These are phyloP conservation scores for Pipistrellus nathusii DNA, from an alignment of 2,797 vertebrate species.

Conservation along the genomic window DNA sequence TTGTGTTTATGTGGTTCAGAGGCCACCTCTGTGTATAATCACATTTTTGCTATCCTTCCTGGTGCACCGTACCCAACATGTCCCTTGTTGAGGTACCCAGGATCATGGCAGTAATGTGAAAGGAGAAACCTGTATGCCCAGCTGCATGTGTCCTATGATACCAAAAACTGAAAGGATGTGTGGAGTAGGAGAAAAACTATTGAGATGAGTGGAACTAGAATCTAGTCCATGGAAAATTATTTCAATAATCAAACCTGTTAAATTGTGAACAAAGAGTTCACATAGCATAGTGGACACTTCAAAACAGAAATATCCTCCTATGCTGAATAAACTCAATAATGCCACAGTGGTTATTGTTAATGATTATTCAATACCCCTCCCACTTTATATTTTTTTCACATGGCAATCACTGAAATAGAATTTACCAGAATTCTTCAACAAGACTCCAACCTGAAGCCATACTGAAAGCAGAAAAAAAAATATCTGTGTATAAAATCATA, in stretches of 20 bases:
- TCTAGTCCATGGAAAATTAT: background rate
- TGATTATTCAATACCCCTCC: background rate
- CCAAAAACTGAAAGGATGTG: background rate
- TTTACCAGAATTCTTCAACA: background rate
- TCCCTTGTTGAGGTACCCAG: background rate
- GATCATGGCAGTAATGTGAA: background rate
- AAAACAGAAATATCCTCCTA: background rate
- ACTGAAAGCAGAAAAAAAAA: background rate
- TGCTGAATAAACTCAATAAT: background rate
- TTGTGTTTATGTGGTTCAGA: background rate
- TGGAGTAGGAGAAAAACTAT: background rate
- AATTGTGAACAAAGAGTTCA: background rate
- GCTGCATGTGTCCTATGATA: background rate
- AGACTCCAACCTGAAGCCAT: background rate
- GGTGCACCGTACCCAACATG: fast-evolving
- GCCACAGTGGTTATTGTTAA: background rate
- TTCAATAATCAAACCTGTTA: background rate
- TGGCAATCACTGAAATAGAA: background rate
- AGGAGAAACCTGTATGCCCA: background rate
- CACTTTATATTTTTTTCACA: constrained; percentile 17
- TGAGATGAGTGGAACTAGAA: background rate
- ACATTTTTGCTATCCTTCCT: background rate
- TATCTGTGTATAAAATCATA: background rate
- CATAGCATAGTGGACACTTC: background rate
- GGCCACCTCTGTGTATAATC: background rate